Evolutionary conservation across 2,797 vertebrate genomes (phyloP).

Genomic region (Tangara arthus): DNA sequence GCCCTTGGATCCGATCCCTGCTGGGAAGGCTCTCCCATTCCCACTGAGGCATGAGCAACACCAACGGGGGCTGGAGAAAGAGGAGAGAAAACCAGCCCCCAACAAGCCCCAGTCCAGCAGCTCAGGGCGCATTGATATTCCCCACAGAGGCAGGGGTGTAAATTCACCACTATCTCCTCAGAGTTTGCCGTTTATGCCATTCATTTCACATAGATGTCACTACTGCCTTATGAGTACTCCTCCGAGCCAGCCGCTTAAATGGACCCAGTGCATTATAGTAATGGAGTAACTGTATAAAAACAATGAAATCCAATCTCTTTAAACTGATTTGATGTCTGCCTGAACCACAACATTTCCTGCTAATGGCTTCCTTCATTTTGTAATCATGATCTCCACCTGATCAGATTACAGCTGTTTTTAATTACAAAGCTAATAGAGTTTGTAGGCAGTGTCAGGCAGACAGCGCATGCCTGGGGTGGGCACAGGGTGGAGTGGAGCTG

Average conservation of each 20-base stretch:
- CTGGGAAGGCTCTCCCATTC: neutral
- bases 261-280: slow-evolving; percentile 85
- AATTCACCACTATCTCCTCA: slow-evolving; percentile 39
- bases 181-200: slow-evolving; percentile 33
- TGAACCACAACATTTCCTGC: slow-evolving; percentile 80
- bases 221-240: slow-evolving; percentile 70
- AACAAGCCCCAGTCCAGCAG: neutral
- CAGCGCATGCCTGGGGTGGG: slow-evolving; percentile 48
- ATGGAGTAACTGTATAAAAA: slow-evolving; percentile 89
- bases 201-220: slow-evolving; percentile 75
- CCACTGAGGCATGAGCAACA: neutral
- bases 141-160: slow-evolving; percentile 29
- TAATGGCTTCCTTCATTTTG: slow-evolving; percentile 97
- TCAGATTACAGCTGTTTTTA: slow-evolving; percentile 88
- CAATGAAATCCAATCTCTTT: slow-evolving; percentile 84
- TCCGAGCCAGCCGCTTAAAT: slow-evolving; percentile 77
- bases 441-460: slow-evolving; percentile 70
- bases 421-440: slow-evolving; percentile 80
- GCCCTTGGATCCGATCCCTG: neutral
- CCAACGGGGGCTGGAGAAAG: neutral
- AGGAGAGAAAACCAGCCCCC: neutral
- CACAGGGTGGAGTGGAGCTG: neutral
- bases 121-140: neutral
- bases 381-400: slow-evolving; percentile 84
- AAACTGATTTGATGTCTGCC: slow-evolving; percentile 92